phyloP scores from a whole-genome alignment of 2,888 invertebrate species.

The Masnerella sp. region DNA sequence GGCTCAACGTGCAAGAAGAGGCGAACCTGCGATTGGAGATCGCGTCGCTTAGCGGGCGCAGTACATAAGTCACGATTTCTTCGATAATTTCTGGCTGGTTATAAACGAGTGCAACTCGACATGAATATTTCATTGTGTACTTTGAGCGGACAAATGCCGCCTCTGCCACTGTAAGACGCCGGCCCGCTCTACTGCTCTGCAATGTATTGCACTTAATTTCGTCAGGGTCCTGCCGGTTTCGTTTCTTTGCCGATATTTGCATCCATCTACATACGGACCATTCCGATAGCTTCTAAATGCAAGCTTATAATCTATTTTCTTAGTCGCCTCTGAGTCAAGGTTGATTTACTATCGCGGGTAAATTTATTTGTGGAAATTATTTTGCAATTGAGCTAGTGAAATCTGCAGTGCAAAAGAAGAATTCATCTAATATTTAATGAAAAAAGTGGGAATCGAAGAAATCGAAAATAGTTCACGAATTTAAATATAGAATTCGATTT shows the following conservation, averaged over 20 bases:
- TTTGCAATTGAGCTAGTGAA: conserved; percentile 6
- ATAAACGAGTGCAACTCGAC: conserved; percentile 62
- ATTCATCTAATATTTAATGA: too few relatives aligned
- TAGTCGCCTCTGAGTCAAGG: conserved; percentile 16
- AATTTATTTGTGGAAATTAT: conserved; percentile 7
- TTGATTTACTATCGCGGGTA: conserved; percentile 1
- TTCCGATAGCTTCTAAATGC: conserved; percentile 31
- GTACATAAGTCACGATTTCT: conserved; percentile 65
- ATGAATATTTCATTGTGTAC: conserved; percentile 71
- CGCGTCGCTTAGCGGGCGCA: conserved; percentile 50
- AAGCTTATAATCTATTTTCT: conserved; percentile 5
- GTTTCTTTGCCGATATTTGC: conserved; percentile 45
- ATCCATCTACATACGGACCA: conserved; percentile 47
- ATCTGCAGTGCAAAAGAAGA: too few relatives aligned
- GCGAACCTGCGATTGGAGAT: conserved; percentile 43
- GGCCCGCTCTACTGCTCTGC: conserved; percentile 32
- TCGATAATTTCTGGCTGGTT: conserved; percentile 63
- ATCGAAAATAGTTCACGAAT: too few relatives aligned
- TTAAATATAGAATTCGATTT: too few relatives aligned
- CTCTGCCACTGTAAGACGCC: conserved; percentile 40
- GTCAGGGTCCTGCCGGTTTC: conserved; percentile 33
- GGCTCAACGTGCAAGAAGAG: conserved; percentile 46
- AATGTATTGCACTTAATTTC: conserved; percentile 57
- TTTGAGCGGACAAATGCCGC: conserved; percentile 63
- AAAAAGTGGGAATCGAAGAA: too few relatives aligned